Conservation (phyloP, 1,140 invertebrate species). For the Drosophila tristis region DNA sequence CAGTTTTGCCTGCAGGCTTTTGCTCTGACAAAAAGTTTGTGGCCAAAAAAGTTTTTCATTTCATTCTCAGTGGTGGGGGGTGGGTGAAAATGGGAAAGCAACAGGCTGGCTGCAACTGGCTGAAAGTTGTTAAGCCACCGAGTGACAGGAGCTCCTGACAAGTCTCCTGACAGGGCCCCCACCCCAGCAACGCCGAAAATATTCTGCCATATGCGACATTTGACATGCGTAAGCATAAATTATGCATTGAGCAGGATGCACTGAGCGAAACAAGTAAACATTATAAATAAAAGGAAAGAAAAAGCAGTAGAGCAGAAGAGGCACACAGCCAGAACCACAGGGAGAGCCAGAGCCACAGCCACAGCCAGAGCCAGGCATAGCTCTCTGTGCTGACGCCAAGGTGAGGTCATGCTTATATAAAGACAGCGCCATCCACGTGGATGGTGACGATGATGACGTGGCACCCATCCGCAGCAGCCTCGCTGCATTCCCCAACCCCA, state of each 20-base stretch:
- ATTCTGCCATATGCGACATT: slow-evolving; percentile 51
- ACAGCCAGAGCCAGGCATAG: neutral
- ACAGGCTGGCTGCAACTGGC: slow-evolving; percentile 33
- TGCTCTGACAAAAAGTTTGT: slow-evolving; percentile 35
- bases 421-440: slow-evolving; percentile 35
- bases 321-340: neutral
- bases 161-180: neutral
- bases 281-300: slow-evolving; percentile 4
- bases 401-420: slow-evolving; percentile 63
- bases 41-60: slow-evolving; percentile 27
- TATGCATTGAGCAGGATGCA: slow-evolving; percentile 35
- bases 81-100: slow-evolving; percentile 11
- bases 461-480: slow-evolving; percentile 49
- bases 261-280: slow-evolving; percentile 38
- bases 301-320: neutral
- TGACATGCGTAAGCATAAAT: slow-evolving; percentile 56
- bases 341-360: neutral
- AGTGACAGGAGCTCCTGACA: slow-evolving; percentile 47
- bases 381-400: slow-evolving; percentile 19
- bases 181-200: slow-evolving; percentile 13
- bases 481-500: slow-evolving; percentile 8
- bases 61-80: neutral
- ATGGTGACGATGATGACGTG: slow-evolving; percentile 44
- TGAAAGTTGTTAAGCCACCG: slow-evolving; percentile 48
- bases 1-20: slow-evolving; percentile 44